Evolutionary conservation across 2,797 vertebrate species (phyloP).

Genomic region (Synaphobranchus kaupii): DNA sequence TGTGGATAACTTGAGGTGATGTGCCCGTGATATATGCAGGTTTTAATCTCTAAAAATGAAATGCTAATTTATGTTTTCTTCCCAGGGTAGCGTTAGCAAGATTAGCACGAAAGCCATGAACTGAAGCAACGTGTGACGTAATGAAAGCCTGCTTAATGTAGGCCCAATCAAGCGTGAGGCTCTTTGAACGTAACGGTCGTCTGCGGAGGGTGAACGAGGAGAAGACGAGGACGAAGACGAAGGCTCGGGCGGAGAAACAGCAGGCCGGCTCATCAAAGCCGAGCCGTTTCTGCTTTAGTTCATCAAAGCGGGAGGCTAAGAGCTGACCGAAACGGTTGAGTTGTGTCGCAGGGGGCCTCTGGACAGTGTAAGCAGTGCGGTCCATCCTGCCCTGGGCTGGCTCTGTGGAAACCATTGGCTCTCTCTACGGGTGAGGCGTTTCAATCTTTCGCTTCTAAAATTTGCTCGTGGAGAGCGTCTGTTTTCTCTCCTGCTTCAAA

Average conservation of each 20-base stretch:
- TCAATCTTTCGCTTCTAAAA: slow-evolving; percentile 65
- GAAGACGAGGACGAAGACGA: not conserved
- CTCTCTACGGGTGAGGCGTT: slow-evolving; percentile 33
- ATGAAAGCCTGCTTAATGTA: not conserved
- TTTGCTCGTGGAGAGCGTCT: slow-evolving; percentile 60
- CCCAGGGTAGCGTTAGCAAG: not conserved
- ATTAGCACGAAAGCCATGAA: not conserved
- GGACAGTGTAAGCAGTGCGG: slow-evolving; percentile 53
- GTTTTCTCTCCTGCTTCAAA: slow-evolving; percentile 69
- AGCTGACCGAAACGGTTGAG: not conserved
- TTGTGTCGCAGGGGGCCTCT: slow-evolving; percentile 20
- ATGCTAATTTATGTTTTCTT: not conserved
- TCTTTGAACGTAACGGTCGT: not conserved
- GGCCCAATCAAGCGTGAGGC: not conserved
- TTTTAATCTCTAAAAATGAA: not conserved
- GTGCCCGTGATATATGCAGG: not conserved
- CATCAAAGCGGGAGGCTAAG: not conserved
- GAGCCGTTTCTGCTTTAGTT: not conserved
- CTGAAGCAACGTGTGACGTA: not conserved
- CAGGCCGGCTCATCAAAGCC: not conserved
- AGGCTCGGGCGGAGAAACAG: not conserved
- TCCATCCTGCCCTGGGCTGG: slow-evolving; percentile 49
- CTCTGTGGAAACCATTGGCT: slow-evolving; percentile 54
- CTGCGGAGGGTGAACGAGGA: not conserved
- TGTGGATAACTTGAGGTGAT: not conserved